A percentile compares a stretch with the other conserved stretches of the same genome.
Conservation (phyloP, 2,888 invertebrate species). For the Chymomyza amoena region DNA sequence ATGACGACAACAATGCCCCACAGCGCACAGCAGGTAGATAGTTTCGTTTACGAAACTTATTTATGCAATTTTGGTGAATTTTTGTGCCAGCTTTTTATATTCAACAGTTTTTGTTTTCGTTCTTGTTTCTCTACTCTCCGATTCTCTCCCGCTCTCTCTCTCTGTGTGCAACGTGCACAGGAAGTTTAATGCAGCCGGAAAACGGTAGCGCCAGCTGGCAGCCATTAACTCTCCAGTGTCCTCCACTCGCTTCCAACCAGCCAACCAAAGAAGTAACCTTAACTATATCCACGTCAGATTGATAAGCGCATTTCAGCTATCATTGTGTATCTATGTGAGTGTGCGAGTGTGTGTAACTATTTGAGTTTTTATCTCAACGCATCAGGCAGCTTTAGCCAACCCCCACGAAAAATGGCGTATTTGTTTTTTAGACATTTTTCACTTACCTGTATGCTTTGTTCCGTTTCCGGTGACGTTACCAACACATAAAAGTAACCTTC, state of each 20-base stretch:
- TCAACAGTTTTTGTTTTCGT: conserved; percentile 20
- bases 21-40: conserved; percentile 10
- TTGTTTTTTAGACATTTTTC: conserved; percentile 55
- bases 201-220: conserved; percentile 12
- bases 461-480: conserved; percentile 76
- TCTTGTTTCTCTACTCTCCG: too few species aligned
- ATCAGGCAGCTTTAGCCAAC: conserved; percentile 47
- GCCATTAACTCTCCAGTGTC: not conserved
- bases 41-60: conserved; percentile 49
- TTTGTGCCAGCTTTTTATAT: conserved; percentile 27
- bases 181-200: conserved; percentile 36
- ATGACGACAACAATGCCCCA: not conserved
- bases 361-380: conserved; percentile 49
- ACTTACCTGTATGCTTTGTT: conserved; percentile 77
- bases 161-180: conserved; percentile 44
- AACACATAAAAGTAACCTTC: conserved; percentile 75
- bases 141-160: too few species aligned
- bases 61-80: conserved; percentile 52
- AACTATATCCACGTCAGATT: conserved; percentile 34
- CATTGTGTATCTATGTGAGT: not conserved
- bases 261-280: not conserved
- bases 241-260: not conserved
- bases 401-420: conserved; percentile 55
- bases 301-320: conserved; percentile 38
- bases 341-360: conserved; percentile 56